phyloP scores from a whole-genome alignment of 2,797 vertebrate genomes.

The Chromobotia macracanthus region DNA sequence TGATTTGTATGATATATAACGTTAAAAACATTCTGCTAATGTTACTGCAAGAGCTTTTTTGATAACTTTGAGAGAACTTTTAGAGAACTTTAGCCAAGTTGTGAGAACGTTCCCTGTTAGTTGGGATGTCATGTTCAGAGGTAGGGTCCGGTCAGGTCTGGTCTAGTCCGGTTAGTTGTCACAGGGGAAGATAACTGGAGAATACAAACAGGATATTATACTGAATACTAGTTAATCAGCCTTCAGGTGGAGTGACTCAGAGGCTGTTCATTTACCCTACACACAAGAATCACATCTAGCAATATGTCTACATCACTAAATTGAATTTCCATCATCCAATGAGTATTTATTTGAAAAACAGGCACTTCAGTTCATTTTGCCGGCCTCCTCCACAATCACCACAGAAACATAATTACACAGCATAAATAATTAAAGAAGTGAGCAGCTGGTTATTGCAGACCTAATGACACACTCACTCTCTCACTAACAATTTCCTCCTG shows the following conservation, averaged over 20 bases:
- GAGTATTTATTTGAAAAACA: conserved; percentile 43
- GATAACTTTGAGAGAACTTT: no score
- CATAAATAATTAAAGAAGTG: conserved; percentile 69
- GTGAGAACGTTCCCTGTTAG: neutral
- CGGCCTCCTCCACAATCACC: conserved; percentile 42
- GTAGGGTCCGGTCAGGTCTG: neutral
- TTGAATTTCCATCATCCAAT: conserved; percentile 41
- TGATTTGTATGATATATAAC: no score
- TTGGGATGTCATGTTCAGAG: conserved; percentile 1
- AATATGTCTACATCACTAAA: conserved; percentile 8
- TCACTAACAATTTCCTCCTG: conserved; percentile 45
- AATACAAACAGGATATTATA: neutral
- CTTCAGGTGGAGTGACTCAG: conserved; percentile 24
- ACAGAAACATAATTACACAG: conserved; percentile 61
- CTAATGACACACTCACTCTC: conserved; percentile 70
- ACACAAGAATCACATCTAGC: neutral
- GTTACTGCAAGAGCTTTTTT: no score
- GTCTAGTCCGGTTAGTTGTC: neutral
- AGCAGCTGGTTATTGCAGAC: conserved; percentile 61
- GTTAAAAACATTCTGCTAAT: no score
- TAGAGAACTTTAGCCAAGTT: no score
- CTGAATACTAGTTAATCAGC: neutral
- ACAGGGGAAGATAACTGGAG: neutral
- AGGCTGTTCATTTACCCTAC: conserved; percentile 23
- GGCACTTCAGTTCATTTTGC: conserved; percentile 16